Evolutionary conservation across 2,113 vertebrate species (phyloP).

Genomic region (Pseudorhombus dupliciocellatus): DNA sequence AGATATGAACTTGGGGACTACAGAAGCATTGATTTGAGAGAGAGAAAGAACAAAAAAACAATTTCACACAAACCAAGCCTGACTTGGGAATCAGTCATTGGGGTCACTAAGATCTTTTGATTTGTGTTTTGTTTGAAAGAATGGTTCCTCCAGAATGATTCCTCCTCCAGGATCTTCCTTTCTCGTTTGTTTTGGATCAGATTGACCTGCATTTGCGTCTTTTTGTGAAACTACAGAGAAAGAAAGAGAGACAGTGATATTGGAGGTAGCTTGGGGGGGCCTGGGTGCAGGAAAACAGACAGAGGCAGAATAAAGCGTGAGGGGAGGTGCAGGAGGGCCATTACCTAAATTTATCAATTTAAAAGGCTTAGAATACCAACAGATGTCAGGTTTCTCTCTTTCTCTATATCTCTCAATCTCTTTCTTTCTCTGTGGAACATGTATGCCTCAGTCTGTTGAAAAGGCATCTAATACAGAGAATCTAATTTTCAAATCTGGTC

Average conservation of each 20-base stretch:
- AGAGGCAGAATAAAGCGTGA: constrained; percentile 66
- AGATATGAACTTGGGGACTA: constrained; percentile 82
- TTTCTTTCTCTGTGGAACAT: constrained; percentile 84
- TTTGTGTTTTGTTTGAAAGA: constrained; percentile 82
- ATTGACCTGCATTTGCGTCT: constrained; percentile 78
- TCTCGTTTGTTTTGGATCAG: constrained; percentile 76
- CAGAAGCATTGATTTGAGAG: constrained; percentile 76
- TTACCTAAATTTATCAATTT: constrained; percentile 59
- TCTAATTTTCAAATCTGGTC: constrained; percentile 61
- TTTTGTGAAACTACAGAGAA: constrained; percentile 85
- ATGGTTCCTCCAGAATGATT: constrained; percentile 70
- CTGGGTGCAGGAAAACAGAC: constrained; percentile 53
- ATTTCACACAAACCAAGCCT: constrained; percentile 72
- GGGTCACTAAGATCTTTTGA: constrained; percentile 80
- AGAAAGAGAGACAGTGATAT: constrained; percentile 82
- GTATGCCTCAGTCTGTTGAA: constrained; percentile 54
- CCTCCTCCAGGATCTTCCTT: constrained; percentile 71
- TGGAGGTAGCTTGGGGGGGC: constrained; percentile 51
- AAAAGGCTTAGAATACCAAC: constrained; percentile 31
- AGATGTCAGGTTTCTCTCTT: constrained; percentile 81
- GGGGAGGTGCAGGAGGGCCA: constrained; percentile 76
- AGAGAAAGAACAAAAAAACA: constrained; percentile 73
- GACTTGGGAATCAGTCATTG: constrained; percentile 73
- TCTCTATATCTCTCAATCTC: constrained; percentile 81
- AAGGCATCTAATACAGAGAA: constrained; percentile 55